Base-by-base conservation (phyloP, 2,888 invertebrate genomes). In the Noctuana brunneofusca region DNA sequence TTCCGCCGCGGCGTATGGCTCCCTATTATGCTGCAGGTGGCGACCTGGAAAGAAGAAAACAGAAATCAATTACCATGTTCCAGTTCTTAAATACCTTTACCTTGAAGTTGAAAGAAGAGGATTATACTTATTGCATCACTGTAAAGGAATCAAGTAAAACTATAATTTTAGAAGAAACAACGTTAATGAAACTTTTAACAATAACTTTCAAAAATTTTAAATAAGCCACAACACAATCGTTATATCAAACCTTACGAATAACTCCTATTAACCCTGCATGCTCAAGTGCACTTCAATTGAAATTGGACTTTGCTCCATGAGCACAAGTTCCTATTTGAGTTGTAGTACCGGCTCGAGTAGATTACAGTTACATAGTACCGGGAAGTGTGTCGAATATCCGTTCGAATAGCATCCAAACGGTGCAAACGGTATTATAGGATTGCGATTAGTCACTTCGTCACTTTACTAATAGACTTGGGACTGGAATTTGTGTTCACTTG, bases 1-100 rank as follows among this genome's bases (percentile, higher is more conserved):
- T 91, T 90, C 85, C 86, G 89, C 89, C 90, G 87, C 85, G 86
- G 90, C 83, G 87, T 89, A 89, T 89, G 90, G 89, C 89, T 89
- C 89, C 91, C 90, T 90, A 90, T 91, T 86, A 90, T 90, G 88
- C 83, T 86, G 89, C 87, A 89, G 88, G 87, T 84, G 87, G 84
- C 88, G 85, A 90, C 86, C 91, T 91, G 83, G 35, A 86, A 86
- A 74, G 71, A 81, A 74, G 63, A 64, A 74, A 77, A 73, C 69
- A 63, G 2, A 41, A 27, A 49, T 53, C 20, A 41, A 16, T 41
- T 35, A 38, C 3, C 35, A 1, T 38, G 14, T 14, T n/a, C n/a
- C n/a, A n/a, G n/a, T n/a, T n/a, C n/a, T n/a, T n/a, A n/a, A n/a
- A n/a, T n/a, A n/a, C n/a, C n/a, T n/a, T n/a, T n/a, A n/a, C n/a